These are phyloP conservation scores for Corvus cornix DNA, from an alignment of 2,113 vertebrate species.

Conservation along the genomic window DNA sequence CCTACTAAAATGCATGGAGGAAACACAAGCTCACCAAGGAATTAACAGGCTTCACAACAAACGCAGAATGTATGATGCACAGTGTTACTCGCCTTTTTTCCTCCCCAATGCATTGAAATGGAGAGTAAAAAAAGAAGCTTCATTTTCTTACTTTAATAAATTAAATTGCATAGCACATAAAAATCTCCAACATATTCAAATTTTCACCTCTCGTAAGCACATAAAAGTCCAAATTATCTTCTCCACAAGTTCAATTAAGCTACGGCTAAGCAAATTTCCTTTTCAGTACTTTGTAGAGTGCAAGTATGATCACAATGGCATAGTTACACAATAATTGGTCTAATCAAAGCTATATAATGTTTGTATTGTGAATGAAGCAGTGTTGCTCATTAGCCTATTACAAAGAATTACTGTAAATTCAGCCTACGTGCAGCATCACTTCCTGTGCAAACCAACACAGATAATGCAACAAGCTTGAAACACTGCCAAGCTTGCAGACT, in stretches of 20 bases:
- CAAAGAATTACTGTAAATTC: constrained; percentile 63
- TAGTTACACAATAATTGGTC: constrained; percentile 12
- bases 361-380: constrained; percentile 8
- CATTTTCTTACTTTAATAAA: neutral
- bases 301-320: neutral
- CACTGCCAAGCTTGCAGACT: constrained; percentile 65
- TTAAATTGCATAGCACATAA: neutral
- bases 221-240: neutral
- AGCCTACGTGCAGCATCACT: constrained; percentile 42
- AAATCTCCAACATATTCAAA: neutral
- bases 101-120: neutral
- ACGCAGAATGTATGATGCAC: neutral
- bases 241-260: constrained; percentile 32
- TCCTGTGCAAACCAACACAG: constrained; percentile 64
- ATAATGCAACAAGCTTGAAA: constrained; percentile 64
- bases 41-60: neutral
- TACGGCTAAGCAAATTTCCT: neutral
- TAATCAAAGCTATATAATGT: constrained; percentile 49
- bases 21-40: neutral
- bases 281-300: neutral
- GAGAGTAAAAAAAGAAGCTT: neutral
- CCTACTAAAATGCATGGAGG: neutral
- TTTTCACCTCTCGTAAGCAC: neutral
- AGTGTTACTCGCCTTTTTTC: neutral
- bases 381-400: constrained; percentile 44